Base-by-base conservation (phyloP, 2,888 invertebrate genomes). In the Scelioninae gen. 1 region DNA sequence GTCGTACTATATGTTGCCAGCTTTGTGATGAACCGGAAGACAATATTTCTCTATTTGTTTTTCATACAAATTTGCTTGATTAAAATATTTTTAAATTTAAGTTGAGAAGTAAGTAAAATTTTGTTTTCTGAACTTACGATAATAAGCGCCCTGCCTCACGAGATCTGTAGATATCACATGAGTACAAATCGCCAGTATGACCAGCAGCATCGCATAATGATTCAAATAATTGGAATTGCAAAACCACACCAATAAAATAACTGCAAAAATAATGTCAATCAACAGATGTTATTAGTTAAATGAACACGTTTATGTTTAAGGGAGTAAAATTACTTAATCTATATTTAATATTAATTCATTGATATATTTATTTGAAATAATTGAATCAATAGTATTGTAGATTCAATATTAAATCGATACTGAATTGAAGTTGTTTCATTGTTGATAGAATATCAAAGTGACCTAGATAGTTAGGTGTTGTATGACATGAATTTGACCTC, bases 141-240 rank as follows among this genome's bases (percentile, higher is more conserved):
- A 97, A 92, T 53, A 96, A 91, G 78, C 96, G 93, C 4, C 97
- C 97, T 6, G 97, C 97, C 85, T 96, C 96, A 82, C 95, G 93
- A 40, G 96, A 96, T 88, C 96, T 93, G 89, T 97, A 96, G 34
- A 97, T 93, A 90, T 97, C 97, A 88, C 97, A 98, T 43, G 95
- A 95, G 88, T 97, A 95, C 63, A 97, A 93, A 11, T 96, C 96
- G 0, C 95, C 96, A 0, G 92, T 90, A 87, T 97, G 95, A 0
- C 96, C 96, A 0, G 96, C 94, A 1, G 94, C 96, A 0, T 93
- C 91, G 89, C 97, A 98, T 75, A 97, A 93, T 45, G 96, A 95
- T 86, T 96, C 95, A 90, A 95, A 96, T 63, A 98, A 94, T 93
- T 97, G 97, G 93, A 97, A 98, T 93, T 98, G 97, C 72, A 97